Conservation (phyloP, 2,113 vertebrate genomes). For the Cyprinodon variegatus region DNA sequence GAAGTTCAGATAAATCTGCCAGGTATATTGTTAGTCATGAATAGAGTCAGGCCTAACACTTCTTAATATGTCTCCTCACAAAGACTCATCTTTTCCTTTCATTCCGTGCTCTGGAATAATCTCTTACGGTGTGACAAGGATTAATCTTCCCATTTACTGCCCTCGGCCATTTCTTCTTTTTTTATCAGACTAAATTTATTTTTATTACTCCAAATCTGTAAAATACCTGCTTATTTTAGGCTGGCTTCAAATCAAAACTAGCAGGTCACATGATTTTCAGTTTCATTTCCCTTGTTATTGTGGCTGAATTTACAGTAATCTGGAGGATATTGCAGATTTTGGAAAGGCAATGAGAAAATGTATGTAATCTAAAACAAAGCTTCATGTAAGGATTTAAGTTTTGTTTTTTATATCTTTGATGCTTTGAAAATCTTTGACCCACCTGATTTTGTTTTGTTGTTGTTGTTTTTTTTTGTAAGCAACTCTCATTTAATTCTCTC, state of each 20-base stretch:
- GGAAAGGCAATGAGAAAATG: constrained; percentile 18
- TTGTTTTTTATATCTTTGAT: neutral
- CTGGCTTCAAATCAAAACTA: no score
- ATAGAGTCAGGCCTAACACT: constrained; percentile 29
- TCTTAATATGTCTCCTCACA: constrained; percentile 56
- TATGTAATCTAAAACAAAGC: neutral
- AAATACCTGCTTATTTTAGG: neutral
- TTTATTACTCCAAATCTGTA: neutral
- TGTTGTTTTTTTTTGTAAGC: no score
- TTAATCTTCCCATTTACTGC: constrained; percentile 16
- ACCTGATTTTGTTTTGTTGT: no score
- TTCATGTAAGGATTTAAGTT: neutral
- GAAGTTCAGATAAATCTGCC: constrained; percentile 38
- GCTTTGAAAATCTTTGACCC: neutral
- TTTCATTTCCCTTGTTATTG: constrained; percentile 24
- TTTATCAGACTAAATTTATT: neutral
- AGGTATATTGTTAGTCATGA: constrained; percentile 52
- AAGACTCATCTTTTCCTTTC: constrained; percentile 39
- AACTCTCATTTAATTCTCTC: no score
- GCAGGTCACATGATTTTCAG: neutral
- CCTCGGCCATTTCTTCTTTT: neutral
- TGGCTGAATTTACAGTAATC: constrained; percentile 20
- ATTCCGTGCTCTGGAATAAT: constrained; percentile 51
- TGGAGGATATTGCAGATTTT: neutral
- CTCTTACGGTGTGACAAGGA: constrained; percentile 22